Evolutionary conservation across 1,140 invertebrate genomes (phyloP).

Genomic region (Drosophila carrolli): DNA sequence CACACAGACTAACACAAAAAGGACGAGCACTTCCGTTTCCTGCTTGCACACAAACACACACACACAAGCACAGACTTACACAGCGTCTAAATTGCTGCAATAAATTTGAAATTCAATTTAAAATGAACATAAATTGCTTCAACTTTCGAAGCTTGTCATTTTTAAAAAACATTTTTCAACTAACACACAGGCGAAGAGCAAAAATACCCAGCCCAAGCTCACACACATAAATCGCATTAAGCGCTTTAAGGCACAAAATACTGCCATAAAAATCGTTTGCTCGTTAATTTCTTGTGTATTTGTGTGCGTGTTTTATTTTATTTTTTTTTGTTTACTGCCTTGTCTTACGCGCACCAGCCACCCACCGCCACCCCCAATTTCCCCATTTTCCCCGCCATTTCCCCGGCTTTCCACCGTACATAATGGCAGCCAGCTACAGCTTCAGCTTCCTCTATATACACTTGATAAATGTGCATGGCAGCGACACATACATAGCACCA

Average conservation of each 20-base stretch:
- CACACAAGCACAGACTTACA: conserved; percentile 26
- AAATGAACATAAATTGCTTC: conserved; percentile 84
- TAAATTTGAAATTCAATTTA: conserved; percentile 84
- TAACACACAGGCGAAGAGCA: conserved; percentile 48
- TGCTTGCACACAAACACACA: conserved; percentile 36
- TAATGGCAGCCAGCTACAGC: conserved; percentile 57
- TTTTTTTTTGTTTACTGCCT: conserved; percentile 76
- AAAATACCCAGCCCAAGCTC: conserved; percentile 1
- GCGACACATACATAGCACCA: conserved; percentile 39
- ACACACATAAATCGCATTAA: conserved; percentile 74
- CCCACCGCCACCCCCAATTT: conserved; percentile 8
- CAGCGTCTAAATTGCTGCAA: conserved; percentile 78
- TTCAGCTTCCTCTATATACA: conserved; percentile 60
- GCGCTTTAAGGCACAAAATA: conserved; percentile 82
- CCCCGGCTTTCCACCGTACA: conserved; percentile 26
- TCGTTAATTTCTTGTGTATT: conserved; percentile 79
- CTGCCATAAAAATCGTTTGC: conserved; percentile 83
- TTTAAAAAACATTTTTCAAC: conserved; percentile 84
- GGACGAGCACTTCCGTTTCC: conserved; percentile 71
- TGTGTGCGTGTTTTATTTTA: conserved; percentile 71
- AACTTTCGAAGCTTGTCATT: conserved; percentile 84
- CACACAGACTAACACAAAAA: conserved; percentile 38
- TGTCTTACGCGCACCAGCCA: conserved; percentile 60
- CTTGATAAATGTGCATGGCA: conserved; percentile 61
- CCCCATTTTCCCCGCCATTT: conserved; percentile 24